phyloP scores from a whole-genome alignment of 1,140 invertebrate genomes.

The Ctenoplectra terminalis region DNA sequence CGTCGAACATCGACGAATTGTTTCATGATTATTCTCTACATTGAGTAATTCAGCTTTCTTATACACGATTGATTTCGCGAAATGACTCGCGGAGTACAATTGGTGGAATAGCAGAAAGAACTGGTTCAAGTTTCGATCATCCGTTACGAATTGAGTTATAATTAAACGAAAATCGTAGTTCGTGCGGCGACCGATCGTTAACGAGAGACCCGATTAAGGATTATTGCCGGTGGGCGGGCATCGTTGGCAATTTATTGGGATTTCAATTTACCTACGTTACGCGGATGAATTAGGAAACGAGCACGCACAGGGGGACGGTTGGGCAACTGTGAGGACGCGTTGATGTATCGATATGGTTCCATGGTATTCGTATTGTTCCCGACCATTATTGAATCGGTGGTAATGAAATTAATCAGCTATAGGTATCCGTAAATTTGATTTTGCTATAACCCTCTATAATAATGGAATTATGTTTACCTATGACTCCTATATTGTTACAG shows the following conservation, averaged over 20 bases:
- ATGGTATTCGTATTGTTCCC: neutral
- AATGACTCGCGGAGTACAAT: neutral
- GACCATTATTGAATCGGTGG: too few relatives aligned
- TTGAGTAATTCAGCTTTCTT: neutral
- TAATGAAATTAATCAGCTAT: too few relatives aligned
- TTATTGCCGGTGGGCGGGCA: neutral
- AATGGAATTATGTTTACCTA: too few relatives aligned
- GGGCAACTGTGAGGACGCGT: neutral
- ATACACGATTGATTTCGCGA: neutral
- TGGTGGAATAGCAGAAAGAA: neutral
- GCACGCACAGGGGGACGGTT: neutral
- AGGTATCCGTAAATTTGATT: too few relatives aligned
- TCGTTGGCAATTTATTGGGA: neutral
- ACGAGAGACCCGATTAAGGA: constrained; percentile 7
- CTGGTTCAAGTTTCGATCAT: neutral
- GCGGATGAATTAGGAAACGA: neutral
- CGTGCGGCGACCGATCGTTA: neutral
- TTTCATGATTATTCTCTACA: too few relatives aligned
- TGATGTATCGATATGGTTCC: neutral
- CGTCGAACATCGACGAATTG: too few relatives aligned
- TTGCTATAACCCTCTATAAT: too few relatives aligned
- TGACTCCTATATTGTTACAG: too few relatives aligned
- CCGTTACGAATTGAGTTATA: neutral
- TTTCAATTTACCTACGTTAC: neutral
- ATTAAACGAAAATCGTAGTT: constrained; percentile 3